Evolutionary conservation across 1,140 invertebrate genomes (phyloP).

Genomic region (Ceratoteleas bidentatus): DNA sequence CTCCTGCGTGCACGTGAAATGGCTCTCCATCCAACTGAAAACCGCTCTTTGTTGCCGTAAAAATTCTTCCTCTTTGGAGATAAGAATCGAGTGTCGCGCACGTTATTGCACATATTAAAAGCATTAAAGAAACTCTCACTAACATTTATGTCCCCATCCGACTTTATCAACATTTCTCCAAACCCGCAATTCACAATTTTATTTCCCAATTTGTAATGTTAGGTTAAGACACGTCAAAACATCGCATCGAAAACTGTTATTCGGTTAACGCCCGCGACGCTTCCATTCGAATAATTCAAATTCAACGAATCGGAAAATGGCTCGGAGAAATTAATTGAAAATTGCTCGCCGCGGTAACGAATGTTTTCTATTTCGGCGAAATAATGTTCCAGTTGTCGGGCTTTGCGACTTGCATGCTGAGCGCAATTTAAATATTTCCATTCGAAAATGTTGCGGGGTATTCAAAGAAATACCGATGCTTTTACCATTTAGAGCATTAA

Average conservation of each 20-base stretch:
- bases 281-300: no score
- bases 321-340: no score
- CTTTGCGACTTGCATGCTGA: constrained; percentile 12
- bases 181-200: no score
- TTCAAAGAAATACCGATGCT: constrained; percentile 60
- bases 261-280: no score
- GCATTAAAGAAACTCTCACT: constrained; percentile 13
- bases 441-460: constrained; percentile 36
- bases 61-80: constrained; percentile 21
- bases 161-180: no score
- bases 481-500: constrained; percentile 65
- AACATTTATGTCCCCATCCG: constrained; percentile 31
- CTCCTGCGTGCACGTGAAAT: constrained; percentile 64
- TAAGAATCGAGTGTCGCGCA: background rate
- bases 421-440: constrained; percentile 51
- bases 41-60: constrained; percentile 44
- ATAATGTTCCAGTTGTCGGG: background rate
- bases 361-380: no score
- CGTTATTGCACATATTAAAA: constrained; percentile 10
- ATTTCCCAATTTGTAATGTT: no score
- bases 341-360: no score
- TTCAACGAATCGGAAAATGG: no score
- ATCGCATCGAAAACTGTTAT: no score
- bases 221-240: no score
- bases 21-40: constrained; percentile 61